Evolutionary conservation across 2,113 vertebrate genomes (phyloP), one percentile per base, ranked within the genome.

Genomic region (Hippocampus guttulatus): DNA sequence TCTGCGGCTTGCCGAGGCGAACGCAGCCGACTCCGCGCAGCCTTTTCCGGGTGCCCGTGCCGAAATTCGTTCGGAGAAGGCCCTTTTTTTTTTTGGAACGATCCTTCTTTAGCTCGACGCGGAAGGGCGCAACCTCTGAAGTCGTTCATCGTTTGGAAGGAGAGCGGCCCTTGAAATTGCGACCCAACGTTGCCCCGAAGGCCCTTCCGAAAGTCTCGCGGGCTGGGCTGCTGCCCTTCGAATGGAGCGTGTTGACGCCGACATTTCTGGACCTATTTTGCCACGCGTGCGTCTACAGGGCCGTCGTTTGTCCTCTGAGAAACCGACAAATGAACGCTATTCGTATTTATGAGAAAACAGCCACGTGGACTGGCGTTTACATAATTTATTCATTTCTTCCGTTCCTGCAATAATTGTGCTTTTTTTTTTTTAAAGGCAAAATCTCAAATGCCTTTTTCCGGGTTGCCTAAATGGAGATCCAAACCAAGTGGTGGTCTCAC

Each of bases 401-500:
- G 5, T 38, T 84, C 55, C 79, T 76, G 80, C 84, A 88, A 64
- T 85, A 84, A 78, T 47, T 33, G 78, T 69, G 73, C 79, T 54
- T 75, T 72, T 69, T 47, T 49, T 49, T 20, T 21, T 5, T 18
- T 18, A 70, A 80, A 81, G 66, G 71, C 79, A 55, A 52, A 71
- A 57, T 67, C 54, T 76, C 33, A 68, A 51, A 74, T 73, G 79
- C 70, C 77, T 51, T 33, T 33, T 63, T 60, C 67, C 52, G 70
- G 79, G 72, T 81, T 67, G 16, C 20, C 18, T 69, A 49, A 61
- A 65, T n/a, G 45, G 61, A 64, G 74, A 80, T 79, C 70, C 74
- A 67, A 84, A 81, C 86, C 82, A 84, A 90, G 88, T 70, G 67
- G 67, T 80, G 68, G 67, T 72, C 67, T 81, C 78, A 84, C 54